A percentile compares a stretch with the other conserved stretches of the same genome.
These are phyloP conservation scores for Trichopoda pennipes DNA, from an alignment of 2,888 invertebrate genomes.

Conservation along the genomic window DNA sequence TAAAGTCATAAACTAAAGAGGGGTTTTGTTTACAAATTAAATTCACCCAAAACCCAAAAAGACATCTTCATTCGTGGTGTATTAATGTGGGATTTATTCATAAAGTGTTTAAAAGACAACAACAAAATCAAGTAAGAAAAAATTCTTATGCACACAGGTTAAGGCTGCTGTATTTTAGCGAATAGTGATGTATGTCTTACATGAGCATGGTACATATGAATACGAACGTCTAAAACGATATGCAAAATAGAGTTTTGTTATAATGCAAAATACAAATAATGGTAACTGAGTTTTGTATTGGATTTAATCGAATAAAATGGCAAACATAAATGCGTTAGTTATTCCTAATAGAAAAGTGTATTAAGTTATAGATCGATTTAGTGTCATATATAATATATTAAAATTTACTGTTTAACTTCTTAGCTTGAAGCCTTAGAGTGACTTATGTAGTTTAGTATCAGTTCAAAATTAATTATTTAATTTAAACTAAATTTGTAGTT, in stretches of 20 bases:
- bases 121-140: conserved; percentile 1
- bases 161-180: conserved; percentile 12
- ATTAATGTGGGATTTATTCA: conserved; percentile 67
- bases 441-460: too few species aligned
- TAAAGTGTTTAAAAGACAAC: conserved; percentile 48
- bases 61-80: conserved; percentile 66
- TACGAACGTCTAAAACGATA: conserved; percentile 51
- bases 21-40: conserved; percentile 69
- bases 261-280: conserved; percentile 30
- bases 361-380: conserved; percentile 4
- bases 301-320: conserved; percentile 26
- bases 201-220: conserved; percentile 41
- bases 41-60: conserved; percentile 61
- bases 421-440: too few species aligned
- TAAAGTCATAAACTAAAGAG: conserved; percentile 71
- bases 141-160: conserved; percentile 32
- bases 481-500: too few species aligned
- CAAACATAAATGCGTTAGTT: conserved; percentile 9
- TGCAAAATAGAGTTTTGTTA: conserved; percentile 58
- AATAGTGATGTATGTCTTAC: conserved; percentile 61
- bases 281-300: conserved; percentile 57
- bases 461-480: too few species aligned
- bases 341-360: conserved; percentile 1
- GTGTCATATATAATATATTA: too few species aligned
- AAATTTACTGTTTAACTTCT: too few species aligned